Evolutionary conservation across 2,888 invertebrate genomes (phyloP), one percentile per base, ranked within the genome.

Genomic region (Synergus gifuensis): DNA sequence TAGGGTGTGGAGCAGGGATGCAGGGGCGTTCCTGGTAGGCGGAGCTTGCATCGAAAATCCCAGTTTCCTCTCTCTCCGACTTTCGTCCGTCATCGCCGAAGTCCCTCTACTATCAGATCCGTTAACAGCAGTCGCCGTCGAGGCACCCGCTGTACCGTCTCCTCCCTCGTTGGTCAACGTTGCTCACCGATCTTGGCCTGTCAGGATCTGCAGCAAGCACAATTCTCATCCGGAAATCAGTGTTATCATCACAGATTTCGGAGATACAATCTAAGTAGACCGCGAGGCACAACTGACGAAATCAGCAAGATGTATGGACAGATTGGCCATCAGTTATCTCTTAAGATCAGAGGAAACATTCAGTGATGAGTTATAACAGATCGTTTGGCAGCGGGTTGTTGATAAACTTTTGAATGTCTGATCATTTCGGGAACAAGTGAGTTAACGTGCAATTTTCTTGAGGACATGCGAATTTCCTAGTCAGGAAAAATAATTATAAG

Each of bases 111-210:
- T 89, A 88, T 89, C 89, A 86, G 89, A 88, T 85, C 87, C 87
- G 90, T 91, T 90, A 91, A 91, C 90, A 88, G 89, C 90, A 90
- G 91, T 91, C 89, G 89, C 87, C 87, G 87, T 86, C 87, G 89
- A 88, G 87, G 88, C 90, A 90, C 87, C 86, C 88, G 87, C 85
- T 89, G 88, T 87, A 89, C 89, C 90, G 87, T 88, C 86, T 85
- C 81, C 78, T 77, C 80, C 82, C 80, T 82, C 78, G 49, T 80
- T 79, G 77, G 46, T 64, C 78, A 80, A 79, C 76, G 79, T 73
- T 49, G 63, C 76, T 58, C 76, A 14, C 76, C n/a, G 60, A 40
- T 62, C 42, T 60, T 60, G 58, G 40, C 44, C 54, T 44, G 22
- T 62, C 58, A 8, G 36, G 40, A 76, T 42, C 76, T 36, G 9